These are phyloP conservation scores for Cranoglanis bouderius DNA, from an alignment of 2,113 vertebrate genomes.

Conservation along the genomic window DNA sequence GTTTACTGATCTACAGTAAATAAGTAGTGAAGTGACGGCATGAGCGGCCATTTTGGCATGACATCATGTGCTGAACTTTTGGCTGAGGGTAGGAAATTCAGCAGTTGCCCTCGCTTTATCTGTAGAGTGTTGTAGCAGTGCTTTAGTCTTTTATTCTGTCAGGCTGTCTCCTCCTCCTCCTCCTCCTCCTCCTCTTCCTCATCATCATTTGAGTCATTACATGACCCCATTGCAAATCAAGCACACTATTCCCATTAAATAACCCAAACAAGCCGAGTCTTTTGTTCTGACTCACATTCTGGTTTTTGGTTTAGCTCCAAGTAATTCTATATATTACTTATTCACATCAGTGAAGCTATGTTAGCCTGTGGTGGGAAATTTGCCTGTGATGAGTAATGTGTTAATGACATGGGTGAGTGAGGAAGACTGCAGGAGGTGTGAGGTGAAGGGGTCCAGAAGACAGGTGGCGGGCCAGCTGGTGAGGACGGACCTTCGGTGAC, in stretches of 20 bases:
- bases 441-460: background rate
- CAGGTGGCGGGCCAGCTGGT: background rate
- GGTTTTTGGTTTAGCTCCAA: background rate
- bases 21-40: background rate
- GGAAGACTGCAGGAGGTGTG: background rate
- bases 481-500: background rate
- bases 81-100: background rate
- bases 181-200: background rate
- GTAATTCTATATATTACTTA: background rate
- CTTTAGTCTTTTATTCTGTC: background rate
- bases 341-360: background rate
- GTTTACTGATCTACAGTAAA: background rate
- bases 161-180: background rate
- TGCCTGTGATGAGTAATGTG: background rate
- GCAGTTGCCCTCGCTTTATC: background rate
- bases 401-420: background rate
- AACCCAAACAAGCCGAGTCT: background rate
- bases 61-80: background rate
- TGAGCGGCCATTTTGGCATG: background rate
- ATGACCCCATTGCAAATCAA: background rate
- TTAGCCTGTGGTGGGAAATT: background rate
- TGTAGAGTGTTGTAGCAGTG: background rate
- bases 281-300: background rate
- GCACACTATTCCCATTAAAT: background rate
- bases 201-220: background rate